phyloP scores from a whole-genome alignment of 1,140 invertebrate species.

The Trichonephila clavipes region DNA sequence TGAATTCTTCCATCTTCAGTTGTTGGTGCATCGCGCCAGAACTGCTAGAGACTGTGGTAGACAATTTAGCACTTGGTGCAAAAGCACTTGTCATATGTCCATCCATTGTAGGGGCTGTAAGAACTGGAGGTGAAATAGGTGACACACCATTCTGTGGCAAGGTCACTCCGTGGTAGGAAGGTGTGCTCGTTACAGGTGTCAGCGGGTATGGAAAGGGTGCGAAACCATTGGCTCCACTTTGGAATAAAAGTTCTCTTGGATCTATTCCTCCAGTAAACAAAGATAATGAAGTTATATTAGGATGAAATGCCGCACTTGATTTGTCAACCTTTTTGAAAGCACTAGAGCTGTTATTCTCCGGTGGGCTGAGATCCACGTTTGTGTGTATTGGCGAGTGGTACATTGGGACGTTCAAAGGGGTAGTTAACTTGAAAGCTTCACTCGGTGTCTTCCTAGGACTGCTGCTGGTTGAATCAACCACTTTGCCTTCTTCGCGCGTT shows the following conservation, averaged over 20 bases:
- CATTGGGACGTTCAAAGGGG: not conserved
- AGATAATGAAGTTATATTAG: conserved; percentile 16
- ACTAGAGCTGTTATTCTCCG: conserved; percentile 53
- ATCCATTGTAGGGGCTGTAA: conserved; percentile 1
- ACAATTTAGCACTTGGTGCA: conserved; percentile 28
- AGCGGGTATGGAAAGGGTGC: conserved; percentile 53
- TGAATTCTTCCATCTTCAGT: conserved; percentile 70
- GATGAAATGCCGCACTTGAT: conserved; percentile 32
- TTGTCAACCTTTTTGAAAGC: conserved; percentile 77
- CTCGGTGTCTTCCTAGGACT: conserved; percentile 20
- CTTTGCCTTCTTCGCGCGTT: not conserved
- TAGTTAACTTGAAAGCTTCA: conserved; percentile 47
- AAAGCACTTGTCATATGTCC: conserved; percentile 68
- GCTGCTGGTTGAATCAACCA: not conserved
- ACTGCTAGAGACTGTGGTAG: not conserved
- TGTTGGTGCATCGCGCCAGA: conserved; percentile 34
- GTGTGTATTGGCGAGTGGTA: conserved; percentile 39
- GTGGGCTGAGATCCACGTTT: not conserved
- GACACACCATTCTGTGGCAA: conserved; percentile 28
- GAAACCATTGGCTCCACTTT: conserved; percentile 48
- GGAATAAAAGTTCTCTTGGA: conserved; percentile 65
- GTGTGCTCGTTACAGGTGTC: conserved; percentile 45
- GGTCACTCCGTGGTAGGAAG: conserved; percentile 38
- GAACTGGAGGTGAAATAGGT: not conserved
- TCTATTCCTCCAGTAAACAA: conserved; percentile 55